Percentiles rank a stretch among this genome's conserved stretches.
phyloP scores from a whole-genome alignment of 2,797 vertebrate genomes.

The Helarctos malayanus region DNA sequence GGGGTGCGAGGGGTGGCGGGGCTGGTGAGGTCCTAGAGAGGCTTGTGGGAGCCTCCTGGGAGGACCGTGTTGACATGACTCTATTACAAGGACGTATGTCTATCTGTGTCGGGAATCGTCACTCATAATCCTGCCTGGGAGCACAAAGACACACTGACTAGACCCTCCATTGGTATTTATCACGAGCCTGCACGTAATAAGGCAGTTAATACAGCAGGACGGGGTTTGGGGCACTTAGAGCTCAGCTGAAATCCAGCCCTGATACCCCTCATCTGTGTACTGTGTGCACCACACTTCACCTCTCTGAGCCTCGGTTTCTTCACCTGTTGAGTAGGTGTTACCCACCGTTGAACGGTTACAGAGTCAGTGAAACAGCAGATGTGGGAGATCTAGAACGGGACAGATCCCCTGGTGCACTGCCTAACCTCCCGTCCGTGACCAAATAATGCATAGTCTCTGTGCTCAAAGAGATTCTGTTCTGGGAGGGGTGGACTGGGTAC shows the following conservation, averaged over 20 bases:
- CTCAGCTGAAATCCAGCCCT: not conserved
- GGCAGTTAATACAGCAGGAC: not conserved
- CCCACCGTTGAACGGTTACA: not conserved
- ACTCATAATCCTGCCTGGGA: not conserved
- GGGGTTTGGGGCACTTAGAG: not conserved
- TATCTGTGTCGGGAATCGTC: not conserved
- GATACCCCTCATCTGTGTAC: not conserved
- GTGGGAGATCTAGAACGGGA: not conserved
- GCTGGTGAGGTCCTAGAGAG: not conserved
- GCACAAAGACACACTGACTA: not conserved
- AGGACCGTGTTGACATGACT: no score
- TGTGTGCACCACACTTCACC: not conserved
- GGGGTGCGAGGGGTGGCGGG: accelerated
- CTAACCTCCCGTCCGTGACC: not conserved
- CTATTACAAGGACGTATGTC: not conserved
- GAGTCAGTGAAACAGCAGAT: not conserved
- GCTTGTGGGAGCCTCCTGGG: not conserved
- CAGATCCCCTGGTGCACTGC: not conserved
- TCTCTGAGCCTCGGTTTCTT: not conserved
- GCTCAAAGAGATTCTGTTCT: not conserved
- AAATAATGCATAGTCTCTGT: not conserved
- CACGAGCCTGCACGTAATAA: not conserved
- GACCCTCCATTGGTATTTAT: not conserved
- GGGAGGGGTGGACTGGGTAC: not conserved
- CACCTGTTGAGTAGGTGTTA: not conserved